Evolutionary conservation across 2,797 vertebrate genomes (phyloP).

Genomic region (Phrynocephalus forsythii): DNA sequence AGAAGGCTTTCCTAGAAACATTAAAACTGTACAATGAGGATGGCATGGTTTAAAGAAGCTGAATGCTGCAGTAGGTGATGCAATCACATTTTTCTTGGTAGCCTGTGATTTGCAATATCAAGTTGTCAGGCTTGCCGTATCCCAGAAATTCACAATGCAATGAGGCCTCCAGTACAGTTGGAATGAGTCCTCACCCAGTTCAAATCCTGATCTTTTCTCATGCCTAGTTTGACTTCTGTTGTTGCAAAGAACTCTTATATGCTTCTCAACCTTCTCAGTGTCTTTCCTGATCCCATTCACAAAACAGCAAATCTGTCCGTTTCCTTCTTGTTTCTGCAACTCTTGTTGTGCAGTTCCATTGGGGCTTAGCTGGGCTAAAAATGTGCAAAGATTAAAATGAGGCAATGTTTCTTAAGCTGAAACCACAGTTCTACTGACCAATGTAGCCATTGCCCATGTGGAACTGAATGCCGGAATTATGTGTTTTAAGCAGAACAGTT

Average conservation of each 20-base stretch:
- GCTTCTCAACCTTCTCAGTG: neutral
- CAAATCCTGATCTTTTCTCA: neutral
- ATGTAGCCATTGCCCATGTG: neutral
- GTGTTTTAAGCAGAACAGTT: neutral
- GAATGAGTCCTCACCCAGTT: neutral
- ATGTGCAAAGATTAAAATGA: neutral
- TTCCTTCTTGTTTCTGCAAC: neutral
- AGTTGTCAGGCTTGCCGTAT: no score
- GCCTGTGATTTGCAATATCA: no score
- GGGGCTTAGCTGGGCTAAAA: neutral
- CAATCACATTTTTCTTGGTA: neutral
- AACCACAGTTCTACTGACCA: neutral
- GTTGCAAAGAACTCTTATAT: neutral
- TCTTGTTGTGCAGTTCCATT: neutral
- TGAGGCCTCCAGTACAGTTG: neutral
- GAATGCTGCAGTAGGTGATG: no score
- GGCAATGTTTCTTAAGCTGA: neutral
- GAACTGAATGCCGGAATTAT: neutral
- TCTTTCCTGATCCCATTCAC: neutral
- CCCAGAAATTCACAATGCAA: neutral
- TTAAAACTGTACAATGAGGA: no score
- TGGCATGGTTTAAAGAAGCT: no score
- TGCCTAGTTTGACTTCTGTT: neutral
- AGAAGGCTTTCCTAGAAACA: no score
- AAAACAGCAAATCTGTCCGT: neutral